Percentiles rank a stretch among this genome's conserved stretches.
Evolutionary conservation across 2,888 invertebrate species (phyloP).

Genomic region (Drosophila affinis): DNA sequence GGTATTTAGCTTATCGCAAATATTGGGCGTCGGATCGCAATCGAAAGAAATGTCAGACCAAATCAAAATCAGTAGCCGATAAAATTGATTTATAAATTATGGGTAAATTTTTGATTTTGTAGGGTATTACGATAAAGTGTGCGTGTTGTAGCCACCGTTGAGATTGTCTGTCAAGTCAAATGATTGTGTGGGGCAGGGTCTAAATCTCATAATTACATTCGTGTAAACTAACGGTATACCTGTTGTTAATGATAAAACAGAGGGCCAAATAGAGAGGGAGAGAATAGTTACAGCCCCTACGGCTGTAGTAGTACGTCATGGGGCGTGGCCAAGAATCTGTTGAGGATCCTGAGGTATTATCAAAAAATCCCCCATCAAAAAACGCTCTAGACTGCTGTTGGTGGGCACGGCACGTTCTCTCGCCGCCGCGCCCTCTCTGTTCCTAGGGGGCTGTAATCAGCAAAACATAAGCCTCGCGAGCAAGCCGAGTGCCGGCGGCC

Average conservation of each 20-base stretch:
- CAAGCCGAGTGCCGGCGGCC: not conserved
- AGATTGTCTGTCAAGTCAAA: conserved; percentile 54
- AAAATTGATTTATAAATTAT: conserved; percentile 29
- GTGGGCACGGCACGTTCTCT: conserved; percentile 4
- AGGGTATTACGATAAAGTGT: conserved; percentile 64
- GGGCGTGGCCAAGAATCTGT: conserved; percentile 20
- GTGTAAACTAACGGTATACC: conserved; percentile 10
- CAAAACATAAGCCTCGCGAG: conserved; percentile 1
- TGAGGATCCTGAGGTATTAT: conserved; percentile 39
- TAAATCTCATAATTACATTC: conserved; percentile 4
- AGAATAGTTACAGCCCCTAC: not conserved
- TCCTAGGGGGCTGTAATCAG: conserved; percentile 3
- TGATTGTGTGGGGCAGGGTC: conserved; percentile 11
- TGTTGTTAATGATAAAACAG: conserved; percentile 26
- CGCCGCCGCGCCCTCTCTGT: conserved; percentile 12
- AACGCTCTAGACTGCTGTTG: not conserved
- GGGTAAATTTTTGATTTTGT: conserved; percentile 7
- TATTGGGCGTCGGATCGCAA: conserved; percentile 30
- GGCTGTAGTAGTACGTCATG: not conserved
- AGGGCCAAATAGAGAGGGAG: not conserved
- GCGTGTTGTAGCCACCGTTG: conserved; percentile 58
- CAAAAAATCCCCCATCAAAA: conserved; percentile 53
- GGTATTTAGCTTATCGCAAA: conserved; percentile 22
- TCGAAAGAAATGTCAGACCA: conserved; percentile 30
- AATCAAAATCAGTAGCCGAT: conserved; percentile 29